phyloP scores from a whole-genome alignment of 2,797 vertebrate genomes.

The Taenioides sp. region DNA sequence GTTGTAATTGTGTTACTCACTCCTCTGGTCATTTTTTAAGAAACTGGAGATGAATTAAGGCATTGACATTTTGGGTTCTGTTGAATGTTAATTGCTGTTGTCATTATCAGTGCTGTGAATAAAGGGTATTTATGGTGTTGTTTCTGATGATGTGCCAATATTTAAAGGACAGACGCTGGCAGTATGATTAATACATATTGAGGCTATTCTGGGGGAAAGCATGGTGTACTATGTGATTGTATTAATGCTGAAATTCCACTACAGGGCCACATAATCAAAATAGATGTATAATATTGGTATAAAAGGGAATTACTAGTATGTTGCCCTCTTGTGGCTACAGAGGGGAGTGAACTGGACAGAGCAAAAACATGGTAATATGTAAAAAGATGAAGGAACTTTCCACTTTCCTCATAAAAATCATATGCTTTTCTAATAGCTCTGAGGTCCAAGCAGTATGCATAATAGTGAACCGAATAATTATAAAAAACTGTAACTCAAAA shows the following conservation, averaged over 20 bases:
- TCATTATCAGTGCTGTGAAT: constrained; percentile 33
- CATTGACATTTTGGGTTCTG: constrained; percentile 2
- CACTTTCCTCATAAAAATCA: too few relatives aligned
- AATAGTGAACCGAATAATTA: too few relatives aligned
- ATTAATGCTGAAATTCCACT: neutral
- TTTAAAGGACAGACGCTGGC: constrained; percentile 35
- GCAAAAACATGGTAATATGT: too few relatives aligned
- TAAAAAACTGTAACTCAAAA: too few relatives aligned
- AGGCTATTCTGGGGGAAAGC: neutral
- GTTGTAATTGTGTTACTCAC: too few relatives aligned
- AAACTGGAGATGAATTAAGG: neutral
- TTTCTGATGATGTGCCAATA: constrained; percentile 32
- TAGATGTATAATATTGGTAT: too few relatives aligned
- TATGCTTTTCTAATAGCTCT: too few relatives aligned
- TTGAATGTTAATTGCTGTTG: constrained; percentile 53
- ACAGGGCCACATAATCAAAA: neutral
- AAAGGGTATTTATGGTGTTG: constrained; percentile 15
- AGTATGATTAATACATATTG: constrained; percentile 7
- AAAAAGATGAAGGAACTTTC: too few relatives aligned
- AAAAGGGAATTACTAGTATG: too few relatives aligned
- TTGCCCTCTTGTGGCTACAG: neutral
- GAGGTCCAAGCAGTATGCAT: too few relatives aligned
- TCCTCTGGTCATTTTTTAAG: neutral
- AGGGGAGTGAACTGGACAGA: neutral
- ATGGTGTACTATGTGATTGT: neutral